Evolutionary conservation across 92 coral and sea anemone species (phyloP).

Genomic region (Palythoa grandiflora): DNA sequence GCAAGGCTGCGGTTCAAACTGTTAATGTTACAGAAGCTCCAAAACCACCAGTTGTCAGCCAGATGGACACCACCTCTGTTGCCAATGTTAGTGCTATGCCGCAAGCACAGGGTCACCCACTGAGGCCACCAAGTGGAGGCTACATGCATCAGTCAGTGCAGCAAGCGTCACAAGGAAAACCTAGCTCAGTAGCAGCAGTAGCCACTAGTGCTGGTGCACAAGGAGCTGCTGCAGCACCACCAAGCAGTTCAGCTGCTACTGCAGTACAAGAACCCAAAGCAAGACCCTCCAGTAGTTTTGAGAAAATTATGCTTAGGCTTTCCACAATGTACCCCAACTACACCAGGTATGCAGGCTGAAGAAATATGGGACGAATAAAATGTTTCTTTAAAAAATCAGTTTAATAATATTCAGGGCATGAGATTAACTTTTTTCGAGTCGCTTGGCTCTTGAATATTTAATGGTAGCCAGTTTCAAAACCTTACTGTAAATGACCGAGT

Average conservation of each 20-base stretch:
- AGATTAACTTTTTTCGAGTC: too few relatives aligned
- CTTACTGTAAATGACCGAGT: too few relatives aligned
- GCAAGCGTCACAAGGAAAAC: conserved; percentile 9
- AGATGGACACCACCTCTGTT: background rate
- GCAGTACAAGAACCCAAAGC: conserved; percentile 55
- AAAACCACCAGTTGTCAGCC: conserved; percentile 12
- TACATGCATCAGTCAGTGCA: background rate
- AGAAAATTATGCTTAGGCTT: conserved; percentile 93
- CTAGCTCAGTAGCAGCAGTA: background rate
- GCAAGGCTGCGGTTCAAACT: conserved; percentile 47
- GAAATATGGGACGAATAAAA: background rate
- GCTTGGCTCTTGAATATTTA: too few relatives aligned
- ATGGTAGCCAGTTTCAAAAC: too few relatives aligned
- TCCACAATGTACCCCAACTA: conserved; percentile 94
- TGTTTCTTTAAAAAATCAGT: too few relatives aligned
- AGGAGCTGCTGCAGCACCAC: conserved; percentile 44
- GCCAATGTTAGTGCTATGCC: background rate
- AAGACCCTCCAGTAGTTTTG: conserved; percentile 92
- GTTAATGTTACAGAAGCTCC: conserved; percentile 29
- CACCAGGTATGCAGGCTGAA: conserved; percentile 67
- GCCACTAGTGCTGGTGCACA: conserved; percentile 19
- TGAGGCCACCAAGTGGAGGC: conserved; percentile 6
- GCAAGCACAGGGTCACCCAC: background rate
- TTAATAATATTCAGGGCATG: too few relatives aligned
- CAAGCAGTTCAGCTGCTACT: background rate